Conservation (phyloP, 2,888 invertebrate species). For the Colostygia pectinataria region DNA sequence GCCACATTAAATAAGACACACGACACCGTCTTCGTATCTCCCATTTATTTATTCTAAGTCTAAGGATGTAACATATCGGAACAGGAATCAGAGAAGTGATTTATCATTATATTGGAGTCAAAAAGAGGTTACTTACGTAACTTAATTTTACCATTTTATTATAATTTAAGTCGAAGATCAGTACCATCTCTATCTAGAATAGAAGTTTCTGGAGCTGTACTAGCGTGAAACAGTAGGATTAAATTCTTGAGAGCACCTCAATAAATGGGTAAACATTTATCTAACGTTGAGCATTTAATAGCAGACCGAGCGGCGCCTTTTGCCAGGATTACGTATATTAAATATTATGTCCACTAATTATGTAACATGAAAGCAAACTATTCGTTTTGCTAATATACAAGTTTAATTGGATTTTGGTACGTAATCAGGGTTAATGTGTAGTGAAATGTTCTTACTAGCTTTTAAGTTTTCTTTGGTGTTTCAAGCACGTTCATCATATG, state of each 20-base stretch:
- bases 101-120: slow-evolving; percentile 16
- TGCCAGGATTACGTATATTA: slow-evolving; percentile 28
- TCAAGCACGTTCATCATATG: background rate
- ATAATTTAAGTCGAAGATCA: background rate
- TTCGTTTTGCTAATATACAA: slow-evolving; percentile 9
- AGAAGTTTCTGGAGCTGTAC: slow-evolving; percentile 39
- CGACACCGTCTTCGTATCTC: slow-evolving; percentile 31
- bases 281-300: slow-evolving; percentile 47
- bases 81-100: slow-evolving; percentile 10
- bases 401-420: slow-evolving; percentile 8
- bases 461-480: background rate
- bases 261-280: slow-evolving; percentile 58
- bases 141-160: background rate
- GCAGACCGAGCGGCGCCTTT: slow-evolving; percentile 46
- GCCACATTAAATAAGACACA: slow-evolving; percentile 44
- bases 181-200: slow-evolving; percentile 13
- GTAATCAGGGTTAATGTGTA: too few relatives aligned
- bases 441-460: too few relatives aligned
- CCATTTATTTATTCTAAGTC: slow-evolving; percentile 40
- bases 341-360: slow-evolving; percentile 28
- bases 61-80: slow-evolving; percentile 26
- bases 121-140: slow-evolving; percentile 4
- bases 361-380: slow-evolving; percentile 17
- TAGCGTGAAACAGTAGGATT: slow-evolving; percentile 39
- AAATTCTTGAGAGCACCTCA: slow-evolving; percentile 50